Evolutionary conservation across 2,113 vertebrate genomes (phyloP).

Genomic region (Motacilla alba): DNA sequence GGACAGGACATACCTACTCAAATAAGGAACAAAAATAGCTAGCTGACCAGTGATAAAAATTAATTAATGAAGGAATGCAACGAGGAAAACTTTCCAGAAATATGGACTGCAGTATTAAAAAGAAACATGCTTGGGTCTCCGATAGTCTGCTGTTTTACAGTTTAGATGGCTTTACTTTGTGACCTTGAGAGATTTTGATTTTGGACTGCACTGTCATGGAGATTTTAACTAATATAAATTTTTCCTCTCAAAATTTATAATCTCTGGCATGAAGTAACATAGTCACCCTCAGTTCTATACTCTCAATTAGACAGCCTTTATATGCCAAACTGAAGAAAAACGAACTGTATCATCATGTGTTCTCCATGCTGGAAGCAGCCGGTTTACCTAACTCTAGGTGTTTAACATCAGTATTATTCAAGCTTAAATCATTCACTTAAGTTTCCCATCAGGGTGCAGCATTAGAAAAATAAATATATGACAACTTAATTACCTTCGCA

Average conservation of each 20-base stretch:
- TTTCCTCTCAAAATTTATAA: not conserved
- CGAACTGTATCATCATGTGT: not conserved
- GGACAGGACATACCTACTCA: not conserved
- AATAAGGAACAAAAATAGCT: not conserved
- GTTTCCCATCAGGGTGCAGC: not conserved
- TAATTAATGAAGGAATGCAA: not conserved
- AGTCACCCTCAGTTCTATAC: not conserved
- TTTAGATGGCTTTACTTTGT: not conserved
- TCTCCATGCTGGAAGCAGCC: not conserved
- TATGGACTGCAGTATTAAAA: not conserved
- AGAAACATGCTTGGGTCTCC: not conserved
- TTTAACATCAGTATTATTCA: constrained; percentile 31
- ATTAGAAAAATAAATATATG: not conserved
- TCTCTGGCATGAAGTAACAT: not conserved
- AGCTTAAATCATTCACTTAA: not conserved
- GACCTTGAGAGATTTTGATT: not conserved
- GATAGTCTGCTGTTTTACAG: not conserved
- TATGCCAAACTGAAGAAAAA: not conserved
- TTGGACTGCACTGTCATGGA: not conserved
- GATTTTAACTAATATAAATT: not conserved
- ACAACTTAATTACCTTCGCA: constrained; percentile 86
- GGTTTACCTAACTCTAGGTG: not conserved
- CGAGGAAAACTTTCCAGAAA: not conserved
- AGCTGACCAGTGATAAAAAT: not conserved
- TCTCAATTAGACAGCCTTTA: not conserved